Evolutionary conservation across 1,140 invertebrate genomes (phyloP).

Genomic region (Aphidius gifuensis): DNA sequence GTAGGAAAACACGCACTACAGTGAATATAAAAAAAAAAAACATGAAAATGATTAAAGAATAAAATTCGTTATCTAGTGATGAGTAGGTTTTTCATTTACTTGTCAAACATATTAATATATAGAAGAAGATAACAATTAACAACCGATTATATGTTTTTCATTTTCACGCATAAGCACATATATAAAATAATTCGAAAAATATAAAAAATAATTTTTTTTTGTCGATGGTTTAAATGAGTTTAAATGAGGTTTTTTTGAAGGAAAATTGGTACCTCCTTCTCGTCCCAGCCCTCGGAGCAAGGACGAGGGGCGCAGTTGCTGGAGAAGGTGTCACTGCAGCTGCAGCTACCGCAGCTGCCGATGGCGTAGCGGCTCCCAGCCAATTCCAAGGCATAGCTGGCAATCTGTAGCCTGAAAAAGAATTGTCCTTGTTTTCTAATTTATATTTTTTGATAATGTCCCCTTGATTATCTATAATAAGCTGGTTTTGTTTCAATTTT

Average conservation of each 20-base stretch:
- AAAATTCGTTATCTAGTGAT: no score
- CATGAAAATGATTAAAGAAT: no score
- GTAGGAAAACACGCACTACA: no score
- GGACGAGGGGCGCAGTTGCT: conserved; percentile 51
- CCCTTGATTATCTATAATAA: no score
- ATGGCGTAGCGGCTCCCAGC: conserved; percentile 51
- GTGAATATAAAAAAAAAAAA: no score
- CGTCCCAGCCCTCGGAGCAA: conserved; percentile 51
- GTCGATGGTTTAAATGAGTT: neutral
- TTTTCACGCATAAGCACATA: no score
- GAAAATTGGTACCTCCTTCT: conserved; percentile 41
- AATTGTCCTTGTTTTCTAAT: neutral
- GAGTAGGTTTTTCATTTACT: no score
- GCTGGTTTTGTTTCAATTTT: no score
- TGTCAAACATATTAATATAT: no score
- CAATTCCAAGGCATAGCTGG: conserved; percentile 54
- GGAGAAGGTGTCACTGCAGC: conserved; percentile 52
- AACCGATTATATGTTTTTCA: no score
- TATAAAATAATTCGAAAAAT: neutral
- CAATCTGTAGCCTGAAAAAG: conserved; percentile 52
- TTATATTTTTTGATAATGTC: no score
- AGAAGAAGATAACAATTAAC: no score
- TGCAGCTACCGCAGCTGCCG: conserved; percentile 52
- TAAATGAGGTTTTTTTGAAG: conserved; percentile 9
- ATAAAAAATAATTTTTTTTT: neutral